Base-by-base conservation (phyloP, 2,888 invertebrate genomes). In the Pherbina coryleti region DNA sequence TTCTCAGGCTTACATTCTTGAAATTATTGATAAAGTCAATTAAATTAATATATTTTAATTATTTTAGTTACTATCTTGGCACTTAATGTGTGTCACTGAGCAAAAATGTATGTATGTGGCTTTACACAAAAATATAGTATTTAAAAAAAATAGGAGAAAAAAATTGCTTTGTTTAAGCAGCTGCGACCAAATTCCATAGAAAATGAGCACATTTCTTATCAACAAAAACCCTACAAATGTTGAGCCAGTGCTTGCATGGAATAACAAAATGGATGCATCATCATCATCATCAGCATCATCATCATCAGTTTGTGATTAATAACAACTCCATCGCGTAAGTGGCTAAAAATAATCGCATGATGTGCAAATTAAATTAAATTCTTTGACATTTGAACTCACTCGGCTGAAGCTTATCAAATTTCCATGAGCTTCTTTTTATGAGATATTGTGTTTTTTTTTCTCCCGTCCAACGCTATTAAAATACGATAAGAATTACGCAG, bases 261-360 rank as follows among this genome's bases (percentile, higher is more conserved):
- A 62, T 28, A 22, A 11, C n/a, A 34, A 0, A 5, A 2, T 1
- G 8, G 62, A 17, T 34, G 64, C 34, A 64, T 64, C 64, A 64
- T 44, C 11, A 44, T 37, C 37, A 37, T 31, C 62, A 37, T 37
- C 7, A 62, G 64, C 34, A 64, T 64, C 64, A 64, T 44, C 11
- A 44, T 37, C 37, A 37, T 31, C 62, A 37, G 60, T 28, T 62
- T 17, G 22, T 62, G 25, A 25, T 31, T 31, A 4, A 31, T 5
- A 44, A 44, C 11, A 14, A 44, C 44, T 55, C 7, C 7, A 17
- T 49, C 49, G 57, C 71, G 71, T 57, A 57, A 60, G 19, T 19
- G 37, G 9, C 60, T 72, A 44, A 72, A 72, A 60, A 72, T 71
- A 57, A 31, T 71, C 28, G 49, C 69, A 69, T 69, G 72, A 60